phyloP scores from a whole-genome alignment of 2,888 invertebrate species.

The Onchidella celtica region DNA sequence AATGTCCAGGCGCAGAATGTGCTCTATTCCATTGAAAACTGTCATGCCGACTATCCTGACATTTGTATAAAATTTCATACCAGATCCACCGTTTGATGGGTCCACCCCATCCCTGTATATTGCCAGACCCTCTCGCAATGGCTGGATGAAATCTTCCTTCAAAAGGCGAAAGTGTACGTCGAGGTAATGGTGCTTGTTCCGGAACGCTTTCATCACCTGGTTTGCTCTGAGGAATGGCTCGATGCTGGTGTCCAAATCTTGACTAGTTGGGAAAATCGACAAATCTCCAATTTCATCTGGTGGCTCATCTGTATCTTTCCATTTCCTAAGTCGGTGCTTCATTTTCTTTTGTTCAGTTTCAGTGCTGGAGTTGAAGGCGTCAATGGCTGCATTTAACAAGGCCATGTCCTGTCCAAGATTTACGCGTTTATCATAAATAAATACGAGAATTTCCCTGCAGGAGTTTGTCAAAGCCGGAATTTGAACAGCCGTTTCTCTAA shows the following conservation, averaged over 20 bases:
- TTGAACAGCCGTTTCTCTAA: neutral
- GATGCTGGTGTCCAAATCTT: conserved; percentile 73
- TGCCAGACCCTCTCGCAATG: neutral
- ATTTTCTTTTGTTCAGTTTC: neutral
- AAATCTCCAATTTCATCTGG: conserved; percentile 81
- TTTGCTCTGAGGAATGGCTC: conserved; percentile 81
- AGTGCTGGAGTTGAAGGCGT: neutral
- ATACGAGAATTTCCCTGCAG: neutral
- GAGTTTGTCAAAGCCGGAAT: neutral
- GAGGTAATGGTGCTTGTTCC: conserved; percentile 13
- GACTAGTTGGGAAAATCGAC: conserved; percentile 74
- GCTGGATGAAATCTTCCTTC: conserved; percentile 28
- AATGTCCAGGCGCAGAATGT: neutral
- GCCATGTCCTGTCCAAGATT: neutral
- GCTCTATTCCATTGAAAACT: conserved; percentile 7
- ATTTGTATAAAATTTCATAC: neutral
- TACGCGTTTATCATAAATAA: neutral
- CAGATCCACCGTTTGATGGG: neutral
- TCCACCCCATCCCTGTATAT: neutral
- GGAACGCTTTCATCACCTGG: neutral
- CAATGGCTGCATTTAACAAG: neutral
- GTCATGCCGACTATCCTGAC: neutral
- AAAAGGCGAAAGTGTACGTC: neutral
- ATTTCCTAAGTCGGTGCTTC: conserved; percentile 2
- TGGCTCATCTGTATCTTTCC: conserved; percentile 56